phyloP scores from a whole-genome alignment of 1,140 invertebrate genomes.

The Ceratitis capitata region DNA sequence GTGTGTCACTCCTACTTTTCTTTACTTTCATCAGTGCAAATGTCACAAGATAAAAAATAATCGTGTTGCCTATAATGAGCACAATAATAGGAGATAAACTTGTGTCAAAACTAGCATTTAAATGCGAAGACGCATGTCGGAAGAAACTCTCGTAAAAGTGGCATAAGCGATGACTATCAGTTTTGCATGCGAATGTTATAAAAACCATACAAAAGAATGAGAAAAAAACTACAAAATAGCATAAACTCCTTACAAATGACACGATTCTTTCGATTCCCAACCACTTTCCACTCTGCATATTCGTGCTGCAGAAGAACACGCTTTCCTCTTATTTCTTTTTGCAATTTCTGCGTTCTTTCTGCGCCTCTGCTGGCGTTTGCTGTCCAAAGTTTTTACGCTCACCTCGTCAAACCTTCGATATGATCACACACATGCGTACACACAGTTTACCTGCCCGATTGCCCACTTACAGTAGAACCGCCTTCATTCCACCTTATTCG shows the following conservation, averaged over 20 bases:
- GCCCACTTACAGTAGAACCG: background rate
- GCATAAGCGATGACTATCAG: background rate
- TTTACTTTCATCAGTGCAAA: background rate
- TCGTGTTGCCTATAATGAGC: background rate
- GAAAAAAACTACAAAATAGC: background rate
- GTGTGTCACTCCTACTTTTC: too few relatives aligned
- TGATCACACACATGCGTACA: background rate
- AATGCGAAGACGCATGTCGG: background rate
- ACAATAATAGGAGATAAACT: background rate
- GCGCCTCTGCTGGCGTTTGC: background rate
- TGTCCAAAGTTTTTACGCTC: background rate
- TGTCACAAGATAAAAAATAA: background rate
- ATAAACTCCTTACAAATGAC: background rate
- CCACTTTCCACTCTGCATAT: background rate
- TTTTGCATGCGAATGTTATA: background rate
- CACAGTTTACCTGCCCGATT: background rate
- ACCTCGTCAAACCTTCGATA: background rate
- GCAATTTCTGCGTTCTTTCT: background rate
- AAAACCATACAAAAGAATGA: background rate
- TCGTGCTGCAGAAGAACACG: too few relatives aligned
- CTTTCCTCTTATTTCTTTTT: background rate
- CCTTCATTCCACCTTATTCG: too few relatives aligned
- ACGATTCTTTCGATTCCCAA: background rate
- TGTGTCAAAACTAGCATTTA: background rate
- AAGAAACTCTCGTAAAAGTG: background rate